Percentiles rank a stretch among this genome's conserved stretches.
Evolutionary conservation across 2,888 invertebrate species (phyloP).

Genomic region (Synanthedon formicaeformis): DNA sequence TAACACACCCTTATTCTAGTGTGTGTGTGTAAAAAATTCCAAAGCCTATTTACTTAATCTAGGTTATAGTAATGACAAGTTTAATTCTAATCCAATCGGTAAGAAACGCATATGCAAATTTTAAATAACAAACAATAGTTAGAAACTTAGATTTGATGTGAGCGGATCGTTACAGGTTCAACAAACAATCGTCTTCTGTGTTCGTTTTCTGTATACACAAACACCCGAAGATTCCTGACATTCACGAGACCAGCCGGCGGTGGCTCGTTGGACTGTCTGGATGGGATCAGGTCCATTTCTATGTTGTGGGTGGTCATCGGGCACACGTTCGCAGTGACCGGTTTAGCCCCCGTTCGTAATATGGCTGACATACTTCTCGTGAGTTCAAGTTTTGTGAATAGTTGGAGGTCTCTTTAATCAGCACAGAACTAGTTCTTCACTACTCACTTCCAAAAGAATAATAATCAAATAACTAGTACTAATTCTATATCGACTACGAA

Average conservation of each 20-base stretch:
- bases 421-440: too few species aligned
- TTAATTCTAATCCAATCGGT: too few species aligned
- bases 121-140: too few species aligned
- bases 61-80: too few species aligned
- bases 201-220: conserved; percentile 46
- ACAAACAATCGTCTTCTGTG: background rate
- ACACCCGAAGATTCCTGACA: conserved; percentile 39
- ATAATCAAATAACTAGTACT: too few species aligned
- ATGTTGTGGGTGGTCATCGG: conserved; percentile 60
- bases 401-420: too few species aligned
- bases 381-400: conserved; percentile 5
- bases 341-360: conserved; percentile 29
- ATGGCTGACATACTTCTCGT: conserved; percentile 17
- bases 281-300: conserved; percentile 51
- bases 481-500: too few species aligned
- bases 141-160: too few species aligned
- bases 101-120: too few species aligned
- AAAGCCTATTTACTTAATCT: background rate
- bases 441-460: too few species aligned
- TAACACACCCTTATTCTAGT: too few species aligned
- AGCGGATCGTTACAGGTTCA: background rate
- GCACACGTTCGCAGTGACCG: conserved; percentile 35
- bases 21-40: too few species aligned
- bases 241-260: conserved; percentile 17
- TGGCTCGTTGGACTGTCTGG: conserved; percentile 45